Conservation (phyloP, 2,113 vertebrate species). For the Ammodytes dubius region DNA sequence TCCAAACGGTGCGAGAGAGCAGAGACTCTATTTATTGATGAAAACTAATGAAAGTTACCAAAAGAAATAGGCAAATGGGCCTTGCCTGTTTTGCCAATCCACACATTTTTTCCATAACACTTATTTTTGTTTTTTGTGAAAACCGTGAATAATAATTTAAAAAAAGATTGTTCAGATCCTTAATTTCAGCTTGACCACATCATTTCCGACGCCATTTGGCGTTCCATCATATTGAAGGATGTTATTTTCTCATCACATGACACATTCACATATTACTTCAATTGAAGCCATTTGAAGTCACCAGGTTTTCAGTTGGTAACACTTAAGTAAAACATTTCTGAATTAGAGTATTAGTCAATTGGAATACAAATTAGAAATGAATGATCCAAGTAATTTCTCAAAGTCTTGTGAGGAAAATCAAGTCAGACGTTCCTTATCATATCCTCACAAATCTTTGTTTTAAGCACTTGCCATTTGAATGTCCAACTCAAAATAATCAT, state of each 20-base stretch:
- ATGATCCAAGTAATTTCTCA: conserved; percentile 12
- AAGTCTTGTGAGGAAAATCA: conserved; percentile 7
- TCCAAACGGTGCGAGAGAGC: no score
- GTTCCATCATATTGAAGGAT: conserved; percentile 22
- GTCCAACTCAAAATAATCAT: not conserved
- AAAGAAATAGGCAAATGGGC: not conserved
- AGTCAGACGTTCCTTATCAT: not conserved
- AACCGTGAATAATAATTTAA: not conserved
- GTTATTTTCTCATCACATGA: not conserved
- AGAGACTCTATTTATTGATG: no score
- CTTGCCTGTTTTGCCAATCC: not conserved
- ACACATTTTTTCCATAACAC: not conserved
- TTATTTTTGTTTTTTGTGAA: not conserved
- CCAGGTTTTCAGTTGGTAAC: conserved; percentile 5
- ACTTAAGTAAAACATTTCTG: not conserved
- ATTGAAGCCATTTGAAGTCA: conserved; percentile 17
- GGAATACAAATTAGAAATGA: conserved; percentile 5
- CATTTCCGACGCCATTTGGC: not conserved
- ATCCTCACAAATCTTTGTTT: not conserved
- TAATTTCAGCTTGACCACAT: not conserved
- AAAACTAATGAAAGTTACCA: not conserved
- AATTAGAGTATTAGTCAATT: not conserved
- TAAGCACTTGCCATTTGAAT: conserved; percentile 1
- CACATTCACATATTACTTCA: conserved; percentile 30
- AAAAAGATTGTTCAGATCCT: not conserved